phyloP scores from a whole-genome alignment of 2,113 vertebrate species.

The Petromus typicus region DNA sequence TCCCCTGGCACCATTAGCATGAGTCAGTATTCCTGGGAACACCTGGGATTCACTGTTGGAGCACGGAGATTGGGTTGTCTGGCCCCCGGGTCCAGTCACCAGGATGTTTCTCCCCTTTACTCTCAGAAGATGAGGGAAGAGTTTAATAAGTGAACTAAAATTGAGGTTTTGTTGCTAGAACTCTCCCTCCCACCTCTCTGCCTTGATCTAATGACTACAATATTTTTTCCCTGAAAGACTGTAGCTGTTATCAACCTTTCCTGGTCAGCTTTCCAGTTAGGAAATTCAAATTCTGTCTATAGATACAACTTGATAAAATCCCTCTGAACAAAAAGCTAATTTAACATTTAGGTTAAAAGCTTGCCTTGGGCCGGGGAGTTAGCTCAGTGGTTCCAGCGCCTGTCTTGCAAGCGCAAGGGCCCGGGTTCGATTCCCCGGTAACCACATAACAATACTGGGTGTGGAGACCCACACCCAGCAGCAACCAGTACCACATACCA shows the following conservation, averaged over 20 bases:
- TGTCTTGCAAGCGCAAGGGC: too few relatives aligned
- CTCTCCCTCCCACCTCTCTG: not conserved
- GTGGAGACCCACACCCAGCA: too few relatives aligned
- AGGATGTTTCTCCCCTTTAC: not conserved
- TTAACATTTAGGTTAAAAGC: not conserved
- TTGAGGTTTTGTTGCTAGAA: slow-evolving; percentile 37
- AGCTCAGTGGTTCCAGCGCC: too few relatives aligned
- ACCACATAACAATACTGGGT: too few relatives aligned
- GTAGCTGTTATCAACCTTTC: not conserved
- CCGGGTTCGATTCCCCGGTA: too few relatives aligned
- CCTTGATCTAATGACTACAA: not conserved
- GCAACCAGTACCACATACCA: too few relatives aligned
- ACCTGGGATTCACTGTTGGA: not conserved
- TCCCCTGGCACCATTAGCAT: not conserved
- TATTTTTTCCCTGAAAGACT: not conserved
- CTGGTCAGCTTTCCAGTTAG: not conserved
- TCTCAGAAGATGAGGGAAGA: slow-evolving; percentile 44
- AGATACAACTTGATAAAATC: not conserved
- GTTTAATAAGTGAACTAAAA: slow-evolving; percentile 63
- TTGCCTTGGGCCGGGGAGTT: too few relatives aligned
- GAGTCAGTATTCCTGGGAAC: not conserved
- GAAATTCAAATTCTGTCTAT: slow-evolving; percentile 25
- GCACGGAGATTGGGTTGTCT: not conserved
- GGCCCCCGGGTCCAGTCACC: not conserved
- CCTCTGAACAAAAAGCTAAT: not conserved